Base-by-base conservation (phyloP, 2,888 invertebrate species). In the Phymatocera aterrima region DNA sequence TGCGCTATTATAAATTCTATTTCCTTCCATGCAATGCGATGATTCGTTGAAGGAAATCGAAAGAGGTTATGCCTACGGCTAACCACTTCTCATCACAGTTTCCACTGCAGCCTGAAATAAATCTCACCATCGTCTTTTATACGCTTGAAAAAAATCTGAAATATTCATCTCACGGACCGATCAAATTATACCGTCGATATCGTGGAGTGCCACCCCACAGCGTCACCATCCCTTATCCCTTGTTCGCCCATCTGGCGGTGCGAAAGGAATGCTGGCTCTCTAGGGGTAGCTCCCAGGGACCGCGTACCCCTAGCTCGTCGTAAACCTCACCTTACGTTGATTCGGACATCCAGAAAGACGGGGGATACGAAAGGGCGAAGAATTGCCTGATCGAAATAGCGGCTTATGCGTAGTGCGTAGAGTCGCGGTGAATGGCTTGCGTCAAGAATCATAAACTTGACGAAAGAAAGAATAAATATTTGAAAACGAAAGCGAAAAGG, bases 401-500 rank as follows among this genome's bases (percentile, higher is more conserved):
- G 72, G 18, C 51, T 51, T 34, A 72, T 68, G 28, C 28, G 24
- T 8, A 68, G 68, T 68, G 68, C 68, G 68, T 68, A 46, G 46
- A 68, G 46, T 68, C 61, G 21, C 4, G 28, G 24, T 28, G 68
- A 21, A 28, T 46, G 15, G 15, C 43, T 68, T 43, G 46, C 46
- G 28, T 43, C 43, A 68, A 40, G 68, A 68, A 68, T 43, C 43
- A 24, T 68, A 40, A 43, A 68, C 43, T 46, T 68, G 15, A 68
- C 46, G 46, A 28, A 15, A 46, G 28, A 5, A 68, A 40, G 51
- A 31, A 57, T 78, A 78, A 51, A 78, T 78, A 79, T 79, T 60
- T 79, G 31, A 80, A 80, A 80, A 78, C 81, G 82, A 81, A 83
- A 80, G 79, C 79, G 79, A 80, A 80, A 80, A 82, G 81, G 82